phyloP scores from a whole-genome alignment of 2,113 vertebrate genomes.

The Hepsetus odoe region DNA sequence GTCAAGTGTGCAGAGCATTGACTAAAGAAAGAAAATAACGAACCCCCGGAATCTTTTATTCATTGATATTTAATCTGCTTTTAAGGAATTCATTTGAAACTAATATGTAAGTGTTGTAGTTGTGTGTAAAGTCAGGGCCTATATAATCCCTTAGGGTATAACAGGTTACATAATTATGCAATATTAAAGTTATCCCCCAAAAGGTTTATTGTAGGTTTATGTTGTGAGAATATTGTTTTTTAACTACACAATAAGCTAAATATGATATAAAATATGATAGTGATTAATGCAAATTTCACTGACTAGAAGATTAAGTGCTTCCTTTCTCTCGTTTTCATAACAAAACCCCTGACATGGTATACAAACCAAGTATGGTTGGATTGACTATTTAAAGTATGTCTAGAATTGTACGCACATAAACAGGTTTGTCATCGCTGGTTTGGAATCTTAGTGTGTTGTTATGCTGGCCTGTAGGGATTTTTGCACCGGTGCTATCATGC shows the following conservation, averaged over 20 bases:
- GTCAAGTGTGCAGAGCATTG: too few species aligned
- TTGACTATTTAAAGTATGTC: not conserved
- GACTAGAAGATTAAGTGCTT: too few species aligned
- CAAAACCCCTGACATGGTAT: not conserved
- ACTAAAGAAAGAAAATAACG: too few species aligned
- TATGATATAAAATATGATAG: too few species aligned
- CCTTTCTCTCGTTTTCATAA: not conserved
- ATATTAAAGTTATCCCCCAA: not conserved
- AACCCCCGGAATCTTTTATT: too few species aligned
- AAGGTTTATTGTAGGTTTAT: not conserved
- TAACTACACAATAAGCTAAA: too few species aligned
- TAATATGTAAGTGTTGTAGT: not conserved
- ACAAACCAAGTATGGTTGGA: not conserved
- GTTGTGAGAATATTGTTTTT: too few species aligned
- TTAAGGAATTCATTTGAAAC: not conserved
- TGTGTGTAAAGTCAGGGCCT: not conserved
- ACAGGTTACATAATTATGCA: not conserved
- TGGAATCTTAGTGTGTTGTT: not conserved
- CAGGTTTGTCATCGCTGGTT: not conserved
- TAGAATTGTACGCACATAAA: not conserved
- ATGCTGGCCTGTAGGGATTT: slow-evolving; percentile 11
- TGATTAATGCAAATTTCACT: too few species aligned
- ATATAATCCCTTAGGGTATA: not conserved
- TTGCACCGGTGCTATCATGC: not conserved
- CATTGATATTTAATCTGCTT: too few species aligned